Base-by-base conservation (phyloP, 1,140 invertebrate species). In the Drosophila trapezifrons region DNA sequence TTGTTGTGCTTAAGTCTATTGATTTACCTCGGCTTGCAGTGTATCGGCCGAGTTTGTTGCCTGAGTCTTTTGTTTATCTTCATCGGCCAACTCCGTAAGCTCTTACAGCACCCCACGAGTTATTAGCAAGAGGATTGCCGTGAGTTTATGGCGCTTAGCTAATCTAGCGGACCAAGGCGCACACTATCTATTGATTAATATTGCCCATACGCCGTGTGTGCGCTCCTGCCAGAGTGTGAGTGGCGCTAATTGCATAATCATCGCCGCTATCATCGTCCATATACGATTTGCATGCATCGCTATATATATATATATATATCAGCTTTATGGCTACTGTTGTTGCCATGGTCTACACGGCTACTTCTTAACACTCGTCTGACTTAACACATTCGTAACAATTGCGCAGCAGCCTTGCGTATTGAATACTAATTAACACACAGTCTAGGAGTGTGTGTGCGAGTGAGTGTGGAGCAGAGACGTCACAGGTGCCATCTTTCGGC, bases 351-450 rank as follows among this genome's bases (percentile, higher is more conserved):
- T 40, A 55, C 71, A 52, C 40, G 52, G 60, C 37, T 25, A 59
- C 80, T 84, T 84, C 80, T 85, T 77, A 77, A 58, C 76, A 84
- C 72, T 56, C 40, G 17, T n/a, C 71, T 45, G 84, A 84, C 76
- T 87, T 87, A 76, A 80, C 83, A 87, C 84, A 84, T 83, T 74
- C 83, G 76, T 87, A 87, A 87, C 83, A 87, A 87, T 87, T 87
- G 83, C 83, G 83, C 84, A 87, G 80, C 76, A 69, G 47, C 55
- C 78, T 70, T 64, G 65, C 67, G 79, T 70, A 76, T 89, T 74
- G 83, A 89, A 89, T 87, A 80, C 67, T 89, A 87, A 89, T 89
- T 87, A 87, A 71, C 83, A 47, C 43, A 62, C 47, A 8, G 13
- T 6, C 4, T n/a, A 0, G 13, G 15, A 1, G 20, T 47, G 56